Evolutionary conservation across 2,888 invertebrate genomes (phyloP).

Genomic region (Calliopum simillimum): DNA sequence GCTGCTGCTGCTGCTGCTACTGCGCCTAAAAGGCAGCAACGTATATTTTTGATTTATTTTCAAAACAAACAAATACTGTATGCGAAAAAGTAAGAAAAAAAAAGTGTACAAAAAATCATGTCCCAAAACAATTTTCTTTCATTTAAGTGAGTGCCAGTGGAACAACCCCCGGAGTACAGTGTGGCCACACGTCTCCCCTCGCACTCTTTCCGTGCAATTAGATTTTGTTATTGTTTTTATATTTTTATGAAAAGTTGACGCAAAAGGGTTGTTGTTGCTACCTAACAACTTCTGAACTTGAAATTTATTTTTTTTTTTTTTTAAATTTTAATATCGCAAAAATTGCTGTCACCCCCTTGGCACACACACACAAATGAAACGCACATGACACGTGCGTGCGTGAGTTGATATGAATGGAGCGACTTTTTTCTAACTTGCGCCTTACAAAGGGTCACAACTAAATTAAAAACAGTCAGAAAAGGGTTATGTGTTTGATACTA

Average conservation of each 20-base stretch:
- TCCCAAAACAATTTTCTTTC: conserved; percentile 14
- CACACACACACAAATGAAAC: neutral
- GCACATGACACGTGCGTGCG: no score
- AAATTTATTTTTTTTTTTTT: conserved; percentile 1
- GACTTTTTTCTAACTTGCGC: neutral
- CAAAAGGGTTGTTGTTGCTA: neutral
- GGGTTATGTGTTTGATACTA: neutral
- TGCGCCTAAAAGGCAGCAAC: no score
- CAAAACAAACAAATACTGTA: neutral
- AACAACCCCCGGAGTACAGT: neutral
- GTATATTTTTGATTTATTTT: conserved; percentile 22
- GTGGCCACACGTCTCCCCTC: neutral
- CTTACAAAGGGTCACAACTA: neutral
- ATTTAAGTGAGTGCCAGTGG: neutral
- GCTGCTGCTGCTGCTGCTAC: no score
- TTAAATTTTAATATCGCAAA: neutral
- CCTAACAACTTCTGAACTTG: neutral
- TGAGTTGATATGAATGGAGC: neutral
- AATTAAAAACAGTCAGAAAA: conserved; percentile 4
- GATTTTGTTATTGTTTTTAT: conserved; percentile 5
- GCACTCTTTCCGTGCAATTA: conserved; percentile 11
- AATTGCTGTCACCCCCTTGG: neutral
- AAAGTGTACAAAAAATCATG: neutral
- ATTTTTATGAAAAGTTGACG: neutral
- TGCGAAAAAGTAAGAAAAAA: no score